phyloP scores from a whole-genome alignment of 2,797 vertebrate genomes.

The Lepilemur septentrionalis region DNA sequence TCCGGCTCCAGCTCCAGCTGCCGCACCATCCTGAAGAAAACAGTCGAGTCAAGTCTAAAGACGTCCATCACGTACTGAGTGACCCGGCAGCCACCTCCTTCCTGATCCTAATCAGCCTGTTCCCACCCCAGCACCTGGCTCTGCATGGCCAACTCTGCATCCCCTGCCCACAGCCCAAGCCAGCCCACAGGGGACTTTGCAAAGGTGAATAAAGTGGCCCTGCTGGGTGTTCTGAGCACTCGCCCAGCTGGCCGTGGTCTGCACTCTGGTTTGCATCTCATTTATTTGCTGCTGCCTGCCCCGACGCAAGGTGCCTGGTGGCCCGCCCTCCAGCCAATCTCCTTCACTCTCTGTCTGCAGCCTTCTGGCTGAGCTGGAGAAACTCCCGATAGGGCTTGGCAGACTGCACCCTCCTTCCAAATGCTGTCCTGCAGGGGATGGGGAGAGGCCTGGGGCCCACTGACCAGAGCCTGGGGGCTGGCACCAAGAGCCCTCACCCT shows the following conservation, averaged over 20 bases:
- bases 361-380: background rate
- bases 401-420: background rate
- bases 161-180: background rate
- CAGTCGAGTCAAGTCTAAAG: slow-evolving; percentile 70
- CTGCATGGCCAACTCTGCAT: background rate
- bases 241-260: background rate
- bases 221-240: background rate
- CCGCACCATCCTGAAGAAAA: slow-evolving; percentile 72
- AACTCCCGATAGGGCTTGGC: background rate
- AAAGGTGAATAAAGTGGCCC: slow-evolving; percentile 42
- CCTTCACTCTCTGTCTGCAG: background rate
- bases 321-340: background rate
- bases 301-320: background rate
- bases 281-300: background rate
- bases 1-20: background rate
- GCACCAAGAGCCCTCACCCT: background rate
- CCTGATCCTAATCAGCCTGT: background rate
- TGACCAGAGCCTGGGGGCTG: background rate
- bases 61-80: slow-evolving; percentile 65
- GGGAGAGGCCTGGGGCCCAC: background rate
- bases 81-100: background rate
- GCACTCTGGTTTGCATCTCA: background rate
- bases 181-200: background rate
- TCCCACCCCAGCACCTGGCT: too few relatives aligned
- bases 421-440: background rate